These are phyloP conservation scores for Wiebesia pumilae DNA, from an alignment of 1,140 invertebrate genomes.

Conservation along the genomic window DNA sequence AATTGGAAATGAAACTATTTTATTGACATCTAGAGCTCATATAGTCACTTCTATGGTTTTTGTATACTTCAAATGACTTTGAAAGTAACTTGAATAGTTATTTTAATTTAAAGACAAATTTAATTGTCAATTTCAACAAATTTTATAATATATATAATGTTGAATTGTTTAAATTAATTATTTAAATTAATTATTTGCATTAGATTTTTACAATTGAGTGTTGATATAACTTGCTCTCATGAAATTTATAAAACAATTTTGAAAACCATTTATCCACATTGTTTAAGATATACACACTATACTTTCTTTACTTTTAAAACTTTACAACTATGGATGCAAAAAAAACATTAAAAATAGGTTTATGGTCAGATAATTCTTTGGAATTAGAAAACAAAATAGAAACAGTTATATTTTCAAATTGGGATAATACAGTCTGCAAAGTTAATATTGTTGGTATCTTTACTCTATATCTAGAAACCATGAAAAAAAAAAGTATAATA, in stretches of 20 bases:
- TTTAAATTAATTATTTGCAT: conserved; percentile 62
- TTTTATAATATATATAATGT: conserved; percentile 53
- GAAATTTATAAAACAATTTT: conserved; percentile 58
- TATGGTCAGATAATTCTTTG: conserved; percentile 57
- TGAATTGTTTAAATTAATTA: conserved; percentile 61
- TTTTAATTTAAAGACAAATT: conserved; percentile 46
- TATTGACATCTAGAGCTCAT: conserved; percentile 61
- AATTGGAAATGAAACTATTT: conserved; percentile 57
- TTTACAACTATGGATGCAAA: conserved; percentile 63
- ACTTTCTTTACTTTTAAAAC: conserved; percentile 67
- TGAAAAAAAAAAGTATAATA: conserved; percentile 62
- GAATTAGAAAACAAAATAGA: conserved; percentile 62
- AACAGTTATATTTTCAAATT: conserved; percentile 63
- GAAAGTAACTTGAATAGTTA: conserved; percentile 51
- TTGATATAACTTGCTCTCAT: conserved; percentile 38
- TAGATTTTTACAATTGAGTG: conserved; percentile 64
- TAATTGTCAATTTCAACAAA: conserved; percentile 51
- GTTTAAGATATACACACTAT: conserved; percentile 63
- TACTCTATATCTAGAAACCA: conserved; percentile 63
- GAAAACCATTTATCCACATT: conserved; percentile 59
- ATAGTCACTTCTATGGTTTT: conserved; percentile 54
- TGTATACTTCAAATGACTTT: conserved; percentile 36
- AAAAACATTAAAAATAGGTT: conserved; percentile 54
- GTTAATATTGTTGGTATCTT: conserved; percentile 53
- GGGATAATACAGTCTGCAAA: conserved; percentile 53